Conservation (phyloP, 2,113 vertebrate genomes). For the Elephantulus edwardii region DNA sequence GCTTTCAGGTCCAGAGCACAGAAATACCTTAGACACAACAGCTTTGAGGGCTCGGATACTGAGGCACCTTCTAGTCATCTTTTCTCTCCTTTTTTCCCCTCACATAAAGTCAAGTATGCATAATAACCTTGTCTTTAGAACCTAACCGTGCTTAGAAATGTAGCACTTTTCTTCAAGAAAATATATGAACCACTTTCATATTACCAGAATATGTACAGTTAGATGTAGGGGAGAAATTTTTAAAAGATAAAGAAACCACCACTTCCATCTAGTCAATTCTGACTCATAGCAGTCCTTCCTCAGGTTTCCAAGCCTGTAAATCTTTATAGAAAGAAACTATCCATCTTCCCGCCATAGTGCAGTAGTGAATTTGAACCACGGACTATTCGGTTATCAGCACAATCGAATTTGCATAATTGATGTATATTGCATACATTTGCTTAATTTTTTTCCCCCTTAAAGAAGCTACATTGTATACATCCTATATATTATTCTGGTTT, state of each 20-base stretch:
- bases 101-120: neutral
- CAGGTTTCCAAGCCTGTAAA: no score
- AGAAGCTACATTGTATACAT: constrained; percentile 60
- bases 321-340: no score
- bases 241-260: no score
- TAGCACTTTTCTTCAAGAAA: neutral
- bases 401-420: no score
- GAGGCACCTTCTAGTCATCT: no score
- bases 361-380: no score
- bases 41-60: neutral
- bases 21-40: neutral
- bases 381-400: no score
- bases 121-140: neutral
- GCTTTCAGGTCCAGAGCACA: neutral
- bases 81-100: no score
- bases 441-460: constrained; percentile 44
- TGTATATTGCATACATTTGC: constrained; percentile 33
- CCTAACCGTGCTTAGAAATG: neutral
- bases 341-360: no score
- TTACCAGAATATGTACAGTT: constrained; percentile 12
- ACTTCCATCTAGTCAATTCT: no score
- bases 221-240: no score
- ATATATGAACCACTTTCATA: constrained; percentile 33
- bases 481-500: constrained; percentile 61
- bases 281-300: no score